Percentiles rank a stretch among this genome's conserved stretches.
phyloP scores from a whole-genome alignment of 1,140 invertebrate species.

The Drosophila serrata region DNA sequence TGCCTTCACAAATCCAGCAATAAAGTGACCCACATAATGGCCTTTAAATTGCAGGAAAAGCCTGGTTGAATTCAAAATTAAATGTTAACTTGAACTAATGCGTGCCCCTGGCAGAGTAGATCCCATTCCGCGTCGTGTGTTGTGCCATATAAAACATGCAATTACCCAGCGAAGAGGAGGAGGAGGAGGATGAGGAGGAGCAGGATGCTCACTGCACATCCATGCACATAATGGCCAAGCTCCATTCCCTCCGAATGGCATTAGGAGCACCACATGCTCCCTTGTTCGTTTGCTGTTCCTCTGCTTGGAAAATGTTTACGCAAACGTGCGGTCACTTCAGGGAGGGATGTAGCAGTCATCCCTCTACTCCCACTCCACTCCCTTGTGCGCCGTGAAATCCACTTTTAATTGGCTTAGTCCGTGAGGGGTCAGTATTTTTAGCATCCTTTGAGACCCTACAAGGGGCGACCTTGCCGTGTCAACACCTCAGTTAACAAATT shows the following conservation, averaged over 20 bases:
- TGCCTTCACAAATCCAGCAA: constrained; percentile 2
- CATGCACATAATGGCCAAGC: constrained; percentile 40
- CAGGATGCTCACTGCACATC: constrained; percentile 11
- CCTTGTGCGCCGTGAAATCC: constrained; percentile 54
- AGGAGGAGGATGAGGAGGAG: neutral
- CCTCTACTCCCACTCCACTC: neutral
- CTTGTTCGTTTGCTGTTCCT: constrained; percentile 23
- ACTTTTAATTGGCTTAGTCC: constrained; percentile 76
- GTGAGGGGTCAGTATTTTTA: constrained; percentile 59
- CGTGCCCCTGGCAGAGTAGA: neutral
- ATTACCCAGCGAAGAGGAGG: constrained; percentile 2
- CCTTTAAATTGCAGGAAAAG: constrained; percentile 3
- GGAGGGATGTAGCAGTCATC: neutral
- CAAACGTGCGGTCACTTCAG: constrained; percentile 50
- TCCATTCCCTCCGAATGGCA: constrained; percentile 49
- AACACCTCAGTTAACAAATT: constrained; percentile 51
- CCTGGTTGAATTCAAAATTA: constrained; percentile 19
- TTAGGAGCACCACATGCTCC: constrained; percentile 35
- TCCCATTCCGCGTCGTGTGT: neutral
- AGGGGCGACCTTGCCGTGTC: constrained; percentile 36
- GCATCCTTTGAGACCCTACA: constrained; percentile 49
- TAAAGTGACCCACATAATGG: neutral
- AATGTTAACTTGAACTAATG: constrained; percentile 19
- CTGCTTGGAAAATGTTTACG: constrained; percentile 53
- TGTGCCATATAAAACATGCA: constrained; percentile 32